Conservation (phyloP, 2,797 vertebrate species). For the Avahi laniger region DNA sequence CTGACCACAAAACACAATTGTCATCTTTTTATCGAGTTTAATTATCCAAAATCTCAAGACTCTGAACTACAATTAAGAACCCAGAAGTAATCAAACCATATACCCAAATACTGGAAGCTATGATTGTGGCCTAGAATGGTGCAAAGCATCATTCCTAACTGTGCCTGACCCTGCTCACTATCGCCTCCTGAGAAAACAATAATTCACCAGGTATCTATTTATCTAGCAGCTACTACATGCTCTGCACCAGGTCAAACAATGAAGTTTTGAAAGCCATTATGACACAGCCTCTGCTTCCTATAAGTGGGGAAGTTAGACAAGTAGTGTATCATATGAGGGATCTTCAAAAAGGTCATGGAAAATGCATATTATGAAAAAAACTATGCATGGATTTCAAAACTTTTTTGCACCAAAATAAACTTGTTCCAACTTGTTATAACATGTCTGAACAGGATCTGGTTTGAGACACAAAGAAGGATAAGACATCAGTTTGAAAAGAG, state of each 20-base stretch:
- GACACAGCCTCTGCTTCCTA: not conserved
- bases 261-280: not conserved
- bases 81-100: not conserved
- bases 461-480: not conserved
- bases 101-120: not conserved
- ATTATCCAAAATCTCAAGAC: slow-evolving; percentile 1
- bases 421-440: not conserved
- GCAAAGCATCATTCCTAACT: not conserved
- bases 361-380: not conserved
- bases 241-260: not conserved
- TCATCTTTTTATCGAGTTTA: not conserved
- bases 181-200: not conserved
- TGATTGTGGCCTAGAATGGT: not conserved
- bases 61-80: not conserved
- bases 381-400: not conserved
- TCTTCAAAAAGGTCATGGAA: not conserved
- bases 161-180: not conserved
- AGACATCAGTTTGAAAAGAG: not conserved
- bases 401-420: not conserved
- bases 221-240: not conserved
- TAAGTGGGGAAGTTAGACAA: not conserved
- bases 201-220: not conserved
- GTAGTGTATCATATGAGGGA: not conserved
- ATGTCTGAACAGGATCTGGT: not conserved
- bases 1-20: not conserved